Evolutionary conservation across 2,888 invertebrate species (phyloP), one percentile per base, ranked within the genome.

Genomic region (Mimumesa dahlbomi): DNA sequence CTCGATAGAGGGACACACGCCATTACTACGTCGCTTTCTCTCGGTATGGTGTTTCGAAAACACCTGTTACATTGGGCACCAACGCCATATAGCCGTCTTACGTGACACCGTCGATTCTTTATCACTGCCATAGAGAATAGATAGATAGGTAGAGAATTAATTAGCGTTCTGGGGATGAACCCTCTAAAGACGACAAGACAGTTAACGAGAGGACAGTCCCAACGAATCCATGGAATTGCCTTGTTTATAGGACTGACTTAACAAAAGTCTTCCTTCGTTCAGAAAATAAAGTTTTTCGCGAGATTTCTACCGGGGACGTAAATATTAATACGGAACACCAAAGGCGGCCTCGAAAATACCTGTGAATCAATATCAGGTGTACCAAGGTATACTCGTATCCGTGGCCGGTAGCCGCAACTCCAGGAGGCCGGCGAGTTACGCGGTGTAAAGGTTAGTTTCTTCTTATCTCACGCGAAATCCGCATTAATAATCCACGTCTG

Each of bases 391-490:
- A 43, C 22, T 54, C 49, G 34, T 31, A 48, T 48, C 46, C 31
- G n/a, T 45, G 29, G 29, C 16, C n/a, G 48, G 21, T 29, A 29
- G 11, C 14, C 4, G n/a, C 45, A 11, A 18, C 45, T 5, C 21
- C n/a, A 22, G 22, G 21, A 21, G 40, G 5, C 19, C n/a, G n/a
- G n/a, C 40, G 43, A 48, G 58, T 59, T 59, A 67, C 67, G 56
- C 7, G 52, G 52, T 53, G 45, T 46, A 61, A 65, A 71, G 73
- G 73, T 71, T 73, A 65, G 65, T 43, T n/a, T 25, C n/a, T 5
- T 38, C 59, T 73, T 71, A 71, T 73, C 73, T 73, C 73, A 73
- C 73, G 73, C 73, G 73, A 73, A 57, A 52, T 14, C 22, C 48
- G 42, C 65, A 65, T 73, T 73, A 73, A 73, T 73, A 71, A 71